phyloP scores from a whole-genome alignment of 2,113 vertebrate genomes.

The Zingel zingel region DNA sequence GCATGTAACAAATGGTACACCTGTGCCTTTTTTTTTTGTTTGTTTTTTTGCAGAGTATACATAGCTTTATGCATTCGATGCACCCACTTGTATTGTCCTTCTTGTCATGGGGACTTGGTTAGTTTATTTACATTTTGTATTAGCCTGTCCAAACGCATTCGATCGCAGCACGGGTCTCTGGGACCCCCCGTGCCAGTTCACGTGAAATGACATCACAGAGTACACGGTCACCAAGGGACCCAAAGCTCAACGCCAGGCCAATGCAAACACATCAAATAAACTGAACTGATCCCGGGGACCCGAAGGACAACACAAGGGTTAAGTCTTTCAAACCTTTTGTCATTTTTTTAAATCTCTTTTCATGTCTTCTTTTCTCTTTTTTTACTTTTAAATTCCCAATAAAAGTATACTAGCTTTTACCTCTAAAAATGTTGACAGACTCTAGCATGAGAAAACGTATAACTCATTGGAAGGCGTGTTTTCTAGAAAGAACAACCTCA shows the following conservation, averaged over 20 bases:
- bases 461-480: constrained; percentile 59
- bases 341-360: background rate
- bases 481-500: constrained; percentile 47
- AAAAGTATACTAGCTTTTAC: constrained; percentile 4
- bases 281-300: no score
- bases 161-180: no score
- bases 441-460: constrained; percentile 55
- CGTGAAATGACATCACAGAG: no score
- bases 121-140: no score
- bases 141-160: no score
- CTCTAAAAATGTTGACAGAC: constrained; percentile 44
- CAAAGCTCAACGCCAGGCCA: no score
- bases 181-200: no score
- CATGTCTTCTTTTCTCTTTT: background rate
- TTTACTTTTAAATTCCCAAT: constrained; percentile 17
- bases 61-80: background rate
- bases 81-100: no score
- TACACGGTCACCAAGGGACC: no score
- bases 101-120: no score
- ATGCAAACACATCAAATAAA: no score
- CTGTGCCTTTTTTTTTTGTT: background rate
- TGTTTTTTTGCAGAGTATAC: background rate
- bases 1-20: background rate
- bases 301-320: no score
- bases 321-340: background rate